Percentiles rank a stretch among this genome's conserved stretches.
Evolutionary conservation across 1,140 invertebrate genomes (phyloP).

Genomic region (Eupristina koningsbergeri): DNA sequence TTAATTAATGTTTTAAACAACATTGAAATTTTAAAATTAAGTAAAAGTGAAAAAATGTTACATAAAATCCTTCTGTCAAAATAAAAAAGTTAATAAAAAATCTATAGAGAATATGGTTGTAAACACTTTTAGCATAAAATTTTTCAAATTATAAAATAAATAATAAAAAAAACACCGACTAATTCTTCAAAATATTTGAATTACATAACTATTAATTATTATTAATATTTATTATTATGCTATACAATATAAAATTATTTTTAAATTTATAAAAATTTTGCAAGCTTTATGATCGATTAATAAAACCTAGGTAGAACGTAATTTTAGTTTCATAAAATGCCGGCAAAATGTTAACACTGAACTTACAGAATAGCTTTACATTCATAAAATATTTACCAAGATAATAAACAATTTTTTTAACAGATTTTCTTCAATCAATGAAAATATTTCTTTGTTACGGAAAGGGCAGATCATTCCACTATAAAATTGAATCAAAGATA

Average conservation of each 20-base stretch:
- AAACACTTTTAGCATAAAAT: too few relatives aligned
- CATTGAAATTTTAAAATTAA: too few relatives aligned
- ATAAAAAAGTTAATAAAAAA: too few relatives aligned
- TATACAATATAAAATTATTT: background rate
- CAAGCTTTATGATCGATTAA: background rate
- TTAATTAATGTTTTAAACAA: too few relatives aligned
- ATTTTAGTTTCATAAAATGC: background rate
- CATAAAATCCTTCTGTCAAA: too few relatives aligned
- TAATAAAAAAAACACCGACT: too few relatives aligned
- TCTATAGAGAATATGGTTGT: too few relatives aligned
- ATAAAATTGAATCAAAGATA: background rate
- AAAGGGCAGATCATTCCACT: background rate
- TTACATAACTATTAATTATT: background rate
- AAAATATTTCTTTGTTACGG: background rate
- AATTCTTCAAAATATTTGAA: background rate
- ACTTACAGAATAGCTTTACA: background rate
- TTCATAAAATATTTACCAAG: conserved; percentile 7
- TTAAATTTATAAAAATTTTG: background rate
- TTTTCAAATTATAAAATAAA: too few relatives aligned
- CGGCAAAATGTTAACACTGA: background rate
- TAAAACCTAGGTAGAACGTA: background rate
- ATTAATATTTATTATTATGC: background rate
- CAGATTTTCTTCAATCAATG: background rate
- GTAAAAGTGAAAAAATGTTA: too few relatives aligned
- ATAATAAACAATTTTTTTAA: background rate